These are phyloP conservation scores for Tenebrosternarchus preto DNA, from an alignment of 2,113 vertebrate genomes.

Conservation along the genomic window DNA sequence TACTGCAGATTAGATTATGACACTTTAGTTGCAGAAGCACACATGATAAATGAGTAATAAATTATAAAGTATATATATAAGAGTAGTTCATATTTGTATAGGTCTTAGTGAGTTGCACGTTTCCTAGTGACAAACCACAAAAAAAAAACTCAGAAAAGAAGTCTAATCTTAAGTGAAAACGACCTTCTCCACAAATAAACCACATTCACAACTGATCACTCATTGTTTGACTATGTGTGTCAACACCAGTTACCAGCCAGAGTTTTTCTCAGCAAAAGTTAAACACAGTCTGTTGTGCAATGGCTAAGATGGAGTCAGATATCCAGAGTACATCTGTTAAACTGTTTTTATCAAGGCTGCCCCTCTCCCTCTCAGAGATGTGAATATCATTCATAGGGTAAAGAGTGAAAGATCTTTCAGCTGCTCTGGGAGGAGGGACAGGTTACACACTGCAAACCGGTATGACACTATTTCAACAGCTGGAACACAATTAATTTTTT, in stretches of 20 bases:
- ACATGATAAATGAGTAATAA: background rate
- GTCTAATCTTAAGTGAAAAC: background rate
- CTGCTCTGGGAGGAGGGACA: slow-evolving; percentile 10
- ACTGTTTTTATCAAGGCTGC: slow-evolving; percentile 43
- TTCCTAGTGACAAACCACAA: slow-evolving; percentile 1
- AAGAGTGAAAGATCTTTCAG: slow-evolving; percentile 16
- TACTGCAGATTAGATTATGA: background rate
- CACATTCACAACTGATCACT: background rate
- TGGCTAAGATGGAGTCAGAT: slow-evolving; percentile 30
- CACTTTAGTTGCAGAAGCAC: background rate
- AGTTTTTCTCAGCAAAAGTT: slow-evolving; percentile 22
- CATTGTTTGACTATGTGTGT: slow-evolving; percentile 1
- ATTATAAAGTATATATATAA: background rate
- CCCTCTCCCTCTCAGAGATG: slow-evolving; percentile 32
- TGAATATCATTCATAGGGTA: slow-evolving; percentile 37
- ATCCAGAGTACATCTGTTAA: slow-evolving; percentile 44
- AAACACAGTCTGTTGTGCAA: slow-evolving; percentile 35
- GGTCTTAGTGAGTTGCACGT: no score
- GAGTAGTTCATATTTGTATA: background rate
- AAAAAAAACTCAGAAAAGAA: background rate
- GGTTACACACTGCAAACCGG: background rate
- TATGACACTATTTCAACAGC: slow-evolving; percentile 24
- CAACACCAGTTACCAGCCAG: slow-evolving; percentile 15
- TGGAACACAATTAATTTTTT: slow-evolving; percentile 1
- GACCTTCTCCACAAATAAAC: background rate